phyloP scores from a whole-genome alignment of 2,888 invertebrate genomes.

The Cinara cedri region DNA sequence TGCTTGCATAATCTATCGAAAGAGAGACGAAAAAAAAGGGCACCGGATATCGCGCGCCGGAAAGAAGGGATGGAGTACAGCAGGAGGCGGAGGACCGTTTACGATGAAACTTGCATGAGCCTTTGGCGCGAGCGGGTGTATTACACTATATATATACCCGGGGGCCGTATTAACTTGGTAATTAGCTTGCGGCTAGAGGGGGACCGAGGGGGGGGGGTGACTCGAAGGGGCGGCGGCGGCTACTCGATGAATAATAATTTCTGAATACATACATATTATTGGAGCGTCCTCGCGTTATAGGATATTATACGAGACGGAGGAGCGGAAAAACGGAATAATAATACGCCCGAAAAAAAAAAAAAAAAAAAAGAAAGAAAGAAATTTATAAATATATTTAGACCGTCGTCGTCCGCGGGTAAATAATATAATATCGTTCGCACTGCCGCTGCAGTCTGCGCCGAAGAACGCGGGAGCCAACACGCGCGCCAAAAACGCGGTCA shows the following conservation, averaged over 20 bases:
- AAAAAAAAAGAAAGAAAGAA: slow-evolving; percentile 1
- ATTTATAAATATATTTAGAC: slow-evolving; percentile 38
- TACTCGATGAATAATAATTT: slow-evolving; percentile 65
- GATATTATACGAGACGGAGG: not conserved
- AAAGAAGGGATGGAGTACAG: too few species aligned
- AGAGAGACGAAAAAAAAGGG: not conserved
- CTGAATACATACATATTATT: slow-evolving; percentile 43
- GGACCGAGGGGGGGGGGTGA: too few species aligned
- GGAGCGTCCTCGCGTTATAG: not conserved
- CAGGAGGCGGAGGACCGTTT: not conserved
- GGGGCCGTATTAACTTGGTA: slow-evolving; percentile 87
- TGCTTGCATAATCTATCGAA: not conserved
- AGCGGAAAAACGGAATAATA: slow-evolving; percentile 25
- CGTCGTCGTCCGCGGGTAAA: slow-evolving; percentile 13
- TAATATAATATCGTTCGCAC: not conserved
- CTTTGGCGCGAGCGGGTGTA: not conserved
- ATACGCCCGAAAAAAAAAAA: slow-evolving; percentile 1
- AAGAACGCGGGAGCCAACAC: slow-evolving; percentile 36
- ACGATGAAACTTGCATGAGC: slow-evolving; percentile 22
- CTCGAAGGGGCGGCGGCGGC: slow-evolving; percentile 81
- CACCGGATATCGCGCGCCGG: too few species aligned
- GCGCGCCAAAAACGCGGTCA: not conserved
- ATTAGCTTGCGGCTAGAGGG: slow-evolving; percentile 88
- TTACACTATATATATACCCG: not conserved
- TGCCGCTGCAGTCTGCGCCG: slow-evolving; percentile 45